Base-by-base conservation (phyloP, 1,140 invertebrate genomes). In the Pachypsylla venusta region DNA sequence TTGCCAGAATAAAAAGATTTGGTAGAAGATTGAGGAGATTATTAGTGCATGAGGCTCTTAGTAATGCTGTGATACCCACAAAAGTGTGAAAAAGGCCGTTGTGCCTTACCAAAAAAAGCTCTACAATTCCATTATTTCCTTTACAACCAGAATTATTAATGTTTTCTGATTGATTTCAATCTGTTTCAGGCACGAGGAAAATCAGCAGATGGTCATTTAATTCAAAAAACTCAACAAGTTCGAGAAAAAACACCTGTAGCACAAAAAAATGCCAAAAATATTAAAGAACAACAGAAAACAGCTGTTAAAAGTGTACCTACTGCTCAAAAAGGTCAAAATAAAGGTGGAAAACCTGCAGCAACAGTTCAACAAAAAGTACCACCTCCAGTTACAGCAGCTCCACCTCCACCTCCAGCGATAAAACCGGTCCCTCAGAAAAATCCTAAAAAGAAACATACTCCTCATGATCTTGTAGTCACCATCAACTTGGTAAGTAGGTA, bases 401-500 rank as follows among this genome's bases (percentile, higher is more conserved):
- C 16, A 84, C 85, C 68, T 82, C 75, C 58, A 77, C 76, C 42
- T 71, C 72, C 57, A 70, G 70, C 25, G 85, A 85, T 70, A 81
- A 80, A 64, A 76, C 42, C 42, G 16, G 7, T 22, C 4, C 4
- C 42, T 7, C 42, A 48, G 7, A 48, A 77, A 65, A 84, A 84
- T 70, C 86, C 86, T 69, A 84, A 83, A 22, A 82, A 85, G 63
- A 80, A 83, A 64, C 79, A 85, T 63, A 83, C 86, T 66, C 83
- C 85, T 66, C 84, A 87, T 63, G 85, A 88, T 66, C 77, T 87
- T 26, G 81, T 83, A 62, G 85, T 88, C 57, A 88, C 81, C 58
- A 87, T 88, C 62, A 83, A 87, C 70, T 69, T 88, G 75, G 84
- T 88, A 67, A 82, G 82, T 71, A 22, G n/a, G n/a, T n/a, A n/a